Percentiles rank a stretch among this genome's conserved stretches.
Conservation (phyloP, 2,888 invertebrate genomes). For the Drosophila robusta region DNA sequence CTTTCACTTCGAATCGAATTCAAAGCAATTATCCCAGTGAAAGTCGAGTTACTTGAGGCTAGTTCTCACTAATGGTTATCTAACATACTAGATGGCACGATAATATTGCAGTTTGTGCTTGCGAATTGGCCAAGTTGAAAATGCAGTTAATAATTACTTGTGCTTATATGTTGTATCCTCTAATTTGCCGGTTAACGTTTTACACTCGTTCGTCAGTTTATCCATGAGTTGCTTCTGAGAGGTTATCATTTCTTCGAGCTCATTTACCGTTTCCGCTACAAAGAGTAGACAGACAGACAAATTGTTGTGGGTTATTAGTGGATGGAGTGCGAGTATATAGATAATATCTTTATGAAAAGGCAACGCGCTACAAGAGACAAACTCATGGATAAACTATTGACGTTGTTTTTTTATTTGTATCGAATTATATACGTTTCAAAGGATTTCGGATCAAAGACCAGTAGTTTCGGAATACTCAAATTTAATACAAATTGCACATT, state of each 20-base stretch:
- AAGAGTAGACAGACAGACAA: slow-evolving; percentile 80
- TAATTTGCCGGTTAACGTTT: slow-evolving; percentile 94
- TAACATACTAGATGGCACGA: slow-evolving; percentile 2
- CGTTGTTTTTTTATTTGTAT: slow-evolving; percentile 45
- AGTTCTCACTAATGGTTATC: not conserved
- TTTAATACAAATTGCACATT: slow-evolving; percentile 11
- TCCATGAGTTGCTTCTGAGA: slow-evolving; percentile 97
- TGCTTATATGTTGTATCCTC: slow-evolving; percentile 94
- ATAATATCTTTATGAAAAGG: slow-evolving; percentile 27
- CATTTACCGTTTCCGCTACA: slow-evolving; percentile 95
- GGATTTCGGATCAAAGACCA: slow-evolving; percentile 19
- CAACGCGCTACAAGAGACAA: slow-evolving; percentile 65
- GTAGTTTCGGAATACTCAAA: slow-evolving; percentile 8
- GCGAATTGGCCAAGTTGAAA: not conserved
- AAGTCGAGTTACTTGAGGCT: not conserved
- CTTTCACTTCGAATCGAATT: no score
- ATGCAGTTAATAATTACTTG: slow-evolving; percentile 87
- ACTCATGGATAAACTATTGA: slow-evolving; percentile 91
- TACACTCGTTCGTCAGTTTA: slow-evolving; percentile 95
- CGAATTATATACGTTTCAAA: slow-evolving; percentile 27
- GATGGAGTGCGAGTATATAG: slow-evolving; percentile 25
- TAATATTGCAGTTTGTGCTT: slow-evolving; percentile 26
- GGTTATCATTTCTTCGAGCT: slow-evolving; percentile 95
- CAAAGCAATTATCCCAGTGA: no score
- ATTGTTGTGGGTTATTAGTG: slow-evolving; percentile 42